These are phyloP conservation scores for Dromas ardeola DNA, from an alignment of 2,113 vertebrate genomes.

Conservation along the genomic window DNA sequence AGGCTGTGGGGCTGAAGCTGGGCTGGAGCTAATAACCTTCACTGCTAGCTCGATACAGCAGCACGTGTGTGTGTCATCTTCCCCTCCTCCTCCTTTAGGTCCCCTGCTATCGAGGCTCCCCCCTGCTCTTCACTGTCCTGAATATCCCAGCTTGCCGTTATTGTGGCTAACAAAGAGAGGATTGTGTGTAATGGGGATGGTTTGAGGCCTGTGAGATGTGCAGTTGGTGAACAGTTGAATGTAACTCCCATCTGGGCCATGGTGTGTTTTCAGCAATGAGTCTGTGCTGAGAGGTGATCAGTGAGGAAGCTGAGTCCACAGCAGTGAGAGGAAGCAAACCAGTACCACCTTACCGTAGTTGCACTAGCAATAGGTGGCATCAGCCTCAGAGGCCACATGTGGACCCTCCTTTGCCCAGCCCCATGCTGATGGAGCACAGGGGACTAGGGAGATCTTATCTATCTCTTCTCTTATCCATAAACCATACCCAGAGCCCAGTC, in stretches of 20 bases:
- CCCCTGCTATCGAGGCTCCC: background rate
- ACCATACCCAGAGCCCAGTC: background rate
- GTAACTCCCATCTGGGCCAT: fast-evolving
- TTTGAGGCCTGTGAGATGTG: background rate
- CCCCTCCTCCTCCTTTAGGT: background rate
- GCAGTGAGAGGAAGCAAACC: background rate
- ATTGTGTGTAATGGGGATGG: background rate
- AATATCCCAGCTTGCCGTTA: background rate
- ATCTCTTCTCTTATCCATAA: background rate
- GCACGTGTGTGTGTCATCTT: fast-evolving
- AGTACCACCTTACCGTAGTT: background rate
- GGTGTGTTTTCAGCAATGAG: fast-evolving
- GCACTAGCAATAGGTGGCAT: background rate
- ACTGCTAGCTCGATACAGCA: fast-evolving
- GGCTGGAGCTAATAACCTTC: background rate
- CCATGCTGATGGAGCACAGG: background rate
- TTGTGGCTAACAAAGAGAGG: background rate
- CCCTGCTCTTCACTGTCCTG: background rate
- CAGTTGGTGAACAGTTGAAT: background rate
- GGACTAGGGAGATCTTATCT: background rate
- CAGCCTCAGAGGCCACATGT: background rate
- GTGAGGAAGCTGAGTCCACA: background rate
- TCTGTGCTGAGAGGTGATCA: background rate
- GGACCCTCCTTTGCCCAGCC: background rate
- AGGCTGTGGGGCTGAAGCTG: background rate